Evolutionary conservation across 1,140 invertebrate species (phyloP).

Genomic region (Brachionus rubens): DNA sequence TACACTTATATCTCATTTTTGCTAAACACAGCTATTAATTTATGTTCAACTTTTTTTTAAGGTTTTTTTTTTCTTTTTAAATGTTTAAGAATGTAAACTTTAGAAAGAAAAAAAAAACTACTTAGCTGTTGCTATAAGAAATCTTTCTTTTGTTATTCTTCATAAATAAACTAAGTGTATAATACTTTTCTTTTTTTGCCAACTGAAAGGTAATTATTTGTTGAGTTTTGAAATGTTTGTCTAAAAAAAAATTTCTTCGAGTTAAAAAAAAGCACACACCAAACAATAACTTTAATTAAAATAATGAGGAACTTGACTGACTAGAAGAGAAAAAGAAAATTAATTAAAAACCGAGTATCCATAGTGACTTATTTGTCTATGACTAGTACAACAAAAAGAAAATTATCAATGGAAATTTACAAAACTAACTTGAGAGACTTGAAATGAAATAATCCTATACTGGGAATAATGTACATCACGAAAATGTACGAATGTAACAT

Average conservation of each 20-base stretch:
- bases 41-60: neutral
- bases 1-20: slow-evolving; percentile 42
- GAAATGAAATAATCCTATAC: neutral
- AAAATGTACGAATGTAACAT: slow-evolving; percentile 1
- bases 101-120: neutral
- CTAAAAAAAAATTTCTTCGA: neutral
- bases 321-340: no score
- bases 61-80: neutral
- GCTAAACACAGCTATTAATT: no score
- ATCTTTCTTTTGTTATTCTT: slow-evolving; percentile 27
- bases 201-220: slow-evolving; percentile 32
- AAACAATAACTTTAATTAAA: neutral
- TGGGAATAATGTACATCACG: neutral
- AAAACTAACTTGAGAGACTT: neutral
- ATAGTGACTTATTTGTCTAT: neutral
- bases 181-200: neutral
- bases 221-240: neutral
- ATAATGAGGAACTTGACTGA: neutral
- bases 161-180: neutral
- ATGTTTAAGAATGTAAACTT: slow-evolving; percentile 30
- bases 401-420: slow-evolving; percentile 17
- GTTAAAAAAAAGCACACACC: neutral
- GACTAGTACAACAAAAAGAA: neutral
- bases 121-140: slow-evolving; percentile 36
- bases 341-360: neutral